These are phyloP conservation scores for Samia ricini DNA, from an alignment of 1,140 invertebrate genomes.

Conservation along the genomic window DNA sequence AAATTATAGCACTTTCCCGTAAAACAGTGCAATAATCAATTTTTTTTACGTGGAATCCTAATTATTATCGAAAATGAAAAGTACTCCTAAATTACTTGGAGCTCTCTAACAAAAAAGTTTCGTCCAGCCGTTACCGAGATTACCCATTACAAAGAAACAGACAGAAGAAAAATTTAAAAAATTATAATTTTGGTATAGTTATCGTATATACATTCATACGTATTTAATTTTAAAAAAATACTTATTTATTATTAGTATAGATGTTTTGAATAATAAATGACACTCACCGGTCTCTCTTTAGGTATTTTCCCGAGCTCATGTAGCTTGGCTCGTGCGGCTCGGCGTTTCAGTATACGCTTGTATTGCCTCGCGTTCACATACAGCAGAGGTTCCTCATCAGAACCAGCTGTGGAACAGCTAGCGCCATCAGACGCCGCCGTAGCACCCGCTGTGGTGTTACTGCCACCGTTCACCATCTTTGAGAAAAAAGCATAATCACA, in stretches of 20 bases:
- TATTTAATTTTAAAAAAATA: background rate
- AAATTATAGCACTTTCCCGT: too few relatives aligned
- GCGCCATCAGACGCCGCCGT: constrained; percentile 24
- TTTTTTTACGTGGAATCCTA: too few relatives aligned
- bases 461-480: constrained; percentile 54
- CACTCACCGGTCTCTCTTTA: constrained; percentile 92
- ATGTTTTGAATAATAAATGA: background rate
- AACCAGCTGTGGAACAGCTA: constrained; percentile 75
- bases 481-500: constrained; percentile 4
- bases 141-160: too few relatives aligned
- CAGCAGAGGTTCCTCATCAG: constrained; percentile 93
- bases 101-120: too few relatives aligned
- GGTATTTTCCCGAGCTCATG: constrained; percentile 97
- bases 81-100: too few relatives aligned
- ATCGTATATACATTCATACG: too few relatives aligned
- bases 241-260: background rate
- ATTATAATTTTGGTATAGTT: too few relatives aligned
- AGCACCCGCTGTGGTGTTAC: constrained; percentile 26
- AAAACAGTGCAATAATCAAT: too few relatives aligned
- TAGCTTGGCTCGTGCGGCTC: constrained; percentile 93
- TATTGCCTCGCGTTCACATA: constrained; percentile 99
- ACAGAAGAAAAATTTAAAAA: too few relatives aligned
- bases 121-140: too few relatives aligned
- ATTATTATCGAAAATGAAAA: too few relatives aligned
- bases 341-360: constrained; percentile 92